These are phyloP conservation scores for Herminia tarsipennalis DNA, from an alignment of 2,888 invertebrate genomes.

Conservation along the genomic window DNA sequence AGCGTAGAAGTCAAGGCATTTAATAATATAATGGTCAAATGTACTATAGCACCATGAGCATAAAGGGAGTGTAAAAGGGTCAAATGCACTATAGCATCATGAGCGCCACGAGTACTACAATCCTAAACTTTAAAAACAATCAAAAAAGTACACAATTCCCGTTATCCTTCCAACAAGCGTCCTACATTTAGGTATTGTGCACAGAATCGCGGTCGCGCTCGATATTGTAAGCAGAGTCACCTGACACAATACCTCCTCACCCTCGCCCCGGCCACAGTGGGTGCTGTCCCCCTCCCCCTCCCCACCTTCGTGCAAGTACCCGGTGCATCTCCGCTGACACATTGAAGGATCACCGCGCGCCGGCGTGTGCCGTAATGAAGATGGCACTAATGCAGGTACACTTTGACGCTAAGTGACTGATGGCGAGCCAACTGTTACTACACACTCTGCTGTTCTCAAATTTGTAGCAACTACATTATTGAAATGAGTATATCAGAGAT, in stretches of 20 bases:
- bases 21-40: no score
- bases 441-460: no score
- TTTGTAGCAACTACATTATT: no score
- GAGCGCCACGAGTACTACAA: no score
- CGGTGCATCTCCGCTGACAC: constrained; percentile 31
- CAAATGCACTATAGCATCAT: no score
- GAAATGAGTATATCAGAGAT: no score
- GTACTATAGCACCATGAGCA: no score
- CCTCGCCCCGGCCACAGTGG: constrained; percentile 9
- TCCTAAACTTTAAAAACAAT: no score
- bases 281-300: constrained; percentile 8
- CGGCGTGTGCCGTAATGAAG: constrained; percentile 9
- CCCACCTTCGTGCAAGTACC: constrained; percentile 6
- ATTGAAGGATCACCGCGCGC: constrained; percentile 28
- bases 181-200: constrained; percentile 19
- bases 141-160: background rate
- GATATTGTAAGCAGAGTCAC: constrained; percentile 26
- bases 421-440: background rate
- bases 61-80: no score
- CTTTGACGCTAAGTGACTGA: constrained; percentile 2
- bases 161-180: background rate
- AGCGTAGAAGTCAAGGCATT: no score
- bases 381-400: constrained; percentile 7
- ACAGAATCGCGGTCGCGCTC: constrained; percentile 17
- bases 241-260: constrained; percentile 11